Evolutionary conservation across 2,888 invertebrate species (phyloP).

Genomic region (Formica aserva): DNA sequence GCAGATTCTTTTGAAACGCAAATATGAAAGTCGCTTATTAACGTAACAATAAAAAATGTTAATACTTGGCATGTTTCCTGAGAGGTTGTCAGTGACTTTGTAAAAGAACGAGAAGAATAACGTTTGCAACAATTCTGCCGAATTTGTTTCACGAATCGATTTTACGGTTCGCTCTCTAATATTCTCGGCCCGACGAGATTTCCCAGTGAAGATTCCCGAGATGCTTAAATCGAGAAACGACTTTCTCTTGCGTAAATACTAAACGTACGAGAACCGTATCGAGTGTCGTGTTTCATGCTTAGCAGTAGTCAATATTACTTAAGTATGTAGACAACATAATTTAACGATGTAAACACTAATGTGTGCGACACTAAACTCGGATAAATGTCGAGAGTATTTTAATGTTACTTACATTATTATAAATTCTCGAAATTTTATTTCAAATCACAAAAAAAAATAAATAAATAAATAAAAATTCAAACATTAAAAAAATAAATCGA

Average conservation of each 20-base stretch:
- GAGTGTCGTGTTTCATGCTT: not conserved
- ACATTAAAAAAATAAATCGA: not conserved
- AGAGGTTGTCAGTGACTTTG: not conserved
- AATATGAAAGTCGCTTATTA: not conserved
- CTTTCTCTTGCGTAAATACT: constrained; percentile 69
- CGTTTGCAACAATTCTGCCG: not conserved
- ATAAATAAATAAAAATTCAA: not conserved
- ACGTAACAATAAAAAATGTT: not conserved
- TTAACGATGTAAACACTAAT: not conserved
- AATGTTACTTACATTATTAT: not conserved
- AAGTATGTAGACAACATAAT: not conserved
- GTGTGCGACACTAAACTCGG: not conserved
- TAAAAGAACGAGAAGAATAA: not conserved
- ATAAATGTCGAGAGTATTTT: constrained; percentile 10
- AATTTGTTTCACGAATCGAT: not conserved
- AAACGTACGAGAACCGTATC: not conserved
- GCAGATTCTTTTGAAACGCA: not conserved
- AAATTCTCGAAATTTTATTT: not conserved
- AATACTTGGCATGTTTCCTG: constrained; percentile 4
- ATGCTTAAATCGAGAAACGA: constrained; percentile 63
- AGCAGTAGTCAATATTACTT: constrained; percentile 1
- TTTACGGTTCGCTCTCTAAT: constrained; percentile 50
- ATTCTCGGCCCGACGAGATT: not conserved
- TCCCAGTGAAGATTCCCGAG: constrained; percentile 31
- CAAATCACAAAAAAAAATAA: not conserved